These are phyloP conservation scores for Aythya baeri DNA, from an alignment of 2,113 vertebrate species.

Conservation along the genomic window DNA sequence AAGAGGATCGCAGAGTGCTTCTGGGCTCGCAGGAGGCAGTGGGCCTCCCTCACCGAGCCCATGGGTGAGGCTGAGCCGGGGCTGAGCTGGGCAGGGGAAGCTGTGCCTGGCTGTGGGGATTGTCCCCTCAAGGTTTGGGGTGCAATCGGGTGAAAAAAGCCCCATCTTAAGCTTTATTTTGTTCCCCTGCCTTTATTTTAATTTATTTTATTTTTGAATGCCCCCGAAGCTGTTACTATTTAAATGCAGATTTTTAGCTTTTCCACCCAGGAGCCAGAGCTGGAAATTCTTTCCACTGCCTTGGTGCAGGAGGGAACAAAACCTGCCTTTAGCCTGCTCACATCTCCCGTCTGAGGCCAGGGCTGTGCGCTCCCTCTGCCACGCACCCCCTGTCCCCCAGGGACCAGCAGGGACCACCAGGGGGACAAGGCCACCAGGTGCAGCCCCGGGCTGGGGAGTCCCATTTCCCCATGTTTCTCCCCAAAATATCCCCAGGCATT, in stretches of 20 bases:
- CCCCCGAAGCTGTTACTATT: constrained; percentile 54
- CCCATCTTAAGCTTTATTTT: not conserved
- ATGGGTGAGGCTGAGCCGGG: not conserved
- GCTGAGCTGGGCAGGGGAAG: not conserved
- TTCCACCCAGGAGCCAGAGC: constrained; percentile 11
- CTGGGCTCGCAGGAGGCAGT: not conserved
- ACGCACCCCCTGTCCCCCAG: not conserved
- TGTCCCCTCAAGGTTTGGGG: not conserved
- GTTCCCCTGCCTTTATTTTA: not conserved
- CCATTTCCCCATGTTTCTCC: not conserved
- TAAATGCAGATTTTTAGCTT: constrained; percentile 64
- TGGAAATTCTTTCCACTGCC: constrained; percentile 68
- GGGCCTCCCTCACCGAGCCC: too few species aligned
- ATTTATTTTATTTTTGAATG: not conserved
- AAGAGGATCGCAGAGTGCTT: not conserved
- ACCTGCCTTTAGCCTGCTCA: constrained; percentile 38
- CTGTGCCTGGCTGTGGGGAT: not conserved
- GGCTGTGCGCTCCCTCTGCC: not conserved
- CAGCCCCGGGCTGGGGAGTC: not conserved
- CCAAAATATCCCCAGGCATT: not conserved
- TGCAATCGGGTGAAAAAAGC: not conserved
- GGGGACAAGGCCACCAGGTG: not conserved
- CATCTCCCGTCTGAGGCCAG: constrained; percentile 49
- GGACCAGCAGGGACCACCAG: not conserved
- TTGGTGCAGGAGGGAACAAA: constrained; percentile 63